Evolutionary conservation across 2,113 vertebrate species (phyloP), one percentile per base, ranked within the genome.

Genomic region (Epinephelus lanceolatus): DNA sequence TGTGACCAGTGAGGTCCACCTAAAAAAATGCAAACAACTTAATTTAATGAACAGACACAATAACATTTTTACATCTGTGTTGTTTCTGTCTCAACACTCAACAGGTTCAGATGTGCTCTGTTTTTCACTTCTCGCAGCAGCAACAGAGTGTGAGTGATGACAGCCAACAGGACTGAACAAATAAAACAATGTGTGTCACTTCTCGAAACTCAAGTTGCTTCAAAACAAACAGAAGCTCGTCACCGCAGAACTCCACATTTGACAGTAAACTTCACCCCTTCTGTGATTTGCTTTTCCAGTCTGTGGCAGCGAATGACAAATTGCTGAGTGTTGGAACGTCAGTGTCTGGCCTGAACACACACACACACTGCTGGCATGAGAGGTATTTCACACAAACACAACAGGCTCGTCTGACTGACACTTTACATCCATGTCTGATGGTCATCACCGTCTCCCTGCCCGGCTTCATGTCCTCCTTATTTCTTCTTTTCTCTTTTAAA

Each of bases 1-100:
- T 99, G 91, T 99, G 98, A 83, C 98, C 98, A 4, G 97, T 99
- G 57, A 99, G 94, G 86, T 99, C 98, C 93, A 99, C 98, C 98
- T 99, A 89, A 55, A 92, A 77, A 21, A 81, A 45, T 37, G 33
- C 33, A 37, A 40, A 80, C 23, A 47, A 9, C 1, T 49, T 14
- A 2, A 49, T 49, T 2, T 2, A 45, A 3, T 49, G 49, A 51
- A 18, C 12, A 81, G 49, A 49, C 11, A 65, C 9, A 17, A 23
- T 8, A 66, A 37, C 33, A 37, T 37, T 25, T 45, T 45, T 45
- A 45, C 3, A 7, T n/a, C 3, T 0, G 3, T 53, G 11, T 52
- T 3, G 33, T 37, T 37, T 4, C 51, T 68, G 14, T 30, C 25
- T 45, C 42, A 37, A 37, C 33, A 37, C 33, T 45, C 12, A 15